Base-by-base conservation (phyloP, 2,888 invertebrate species). In the Phengaris alcon region DNA sequence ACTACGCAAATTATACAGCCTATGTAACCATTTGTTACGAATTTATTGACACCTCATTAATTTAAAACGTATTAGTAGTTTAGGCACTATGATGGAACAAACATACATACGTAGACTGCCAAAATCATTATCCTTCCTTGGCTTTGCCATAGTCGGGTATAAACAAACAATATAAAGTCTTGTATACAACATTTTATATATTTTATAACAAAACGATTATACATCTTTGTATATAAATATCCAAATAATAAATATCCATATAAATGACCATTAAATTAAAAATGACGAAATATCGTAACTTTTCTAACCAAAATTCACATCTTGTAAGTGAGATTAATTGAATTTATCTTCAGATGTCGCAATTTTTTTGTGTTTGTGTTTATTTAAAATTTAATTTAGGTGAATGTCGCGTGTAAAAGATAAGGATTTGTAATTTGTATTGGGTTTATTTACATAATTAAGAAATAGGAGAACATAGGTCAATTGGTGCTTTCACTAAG, bases 371-470 rank as follows among this genome's bases (percentile, higher is more conserved):
- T 68, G 22, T 22, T 22, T 22, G 3, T 72, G 54, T 72, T 35
- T 15, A n/a, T 69, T 69, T 70, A 7, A 55, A 55, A 35, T 55
- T 44, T 35, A 75, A 55, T 70, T 64, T 64, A 51, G 10, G 15
- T 55, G 22, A 35, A 22, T 44, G 35, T 64, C 35, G 7, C 6
- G 6, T 64, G 64, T 59, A 5, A 9, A 9, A 59, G 35, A 64
- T 22, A 22, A 59, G 59, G 59, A 59, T 64, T 35, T 64, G 35
- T 35, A 64, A 64, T 59, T 22, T 59, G 15, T 5, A 35, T 10
- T 10, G 52, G 35, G 35, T 2, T 1, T 52, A 52, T 52, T 64
- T 64, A 64, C 64, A 35, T 64, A 35, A 64, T 35, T 64, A 35
- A 44, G 64, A 35, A 22, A 59, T 57, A 59, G 59, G 22, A 22